Base-by-base conservation (phyloP, 2,797 vertebrate species). In the Platalea minor region DNA sequence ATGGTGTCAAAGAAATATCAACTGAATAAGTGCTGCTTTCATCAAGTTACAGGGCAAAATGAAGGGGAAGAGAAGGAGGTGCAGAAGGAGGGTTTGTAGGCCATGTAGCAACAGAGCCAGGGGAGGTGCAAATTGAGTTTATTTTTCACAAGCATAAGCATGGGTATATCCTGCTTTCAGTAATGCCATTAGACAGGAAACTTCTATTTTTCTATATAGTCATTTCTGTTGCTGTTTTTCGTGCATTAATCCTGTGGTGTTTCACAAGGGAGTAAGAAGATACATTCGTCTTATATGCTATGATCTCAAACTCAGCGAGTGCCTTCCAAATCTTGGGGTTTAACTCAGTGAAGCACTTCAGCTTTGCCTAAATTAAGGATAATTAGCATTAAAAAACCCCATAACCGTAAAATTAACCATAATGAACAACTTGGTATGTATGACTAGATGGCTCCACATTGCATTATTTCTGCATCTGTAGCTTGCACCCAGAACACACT, bases 1-100 rank as follows among this genome's bases (percentile, higher is more conserved):
- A 95, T 88, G 91, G 87, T 92, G 35, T 95, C 75, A 93, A 83
- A 91, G 95, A 91, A 87, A 77, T 83, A 87, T 29, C 74, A 85
- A 56, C 51, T 56, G 75, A 87, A 21, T 67, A 92, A 68, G 64
- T 75, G 68, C 81, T 80, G n/a, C 75, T 95, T 94, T 95, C 87
- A 85, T 89, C 64, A 7, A 80, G 64, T 85, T 85, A 18, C 57
- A 48, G 59, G 59, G 89, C 35, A 90, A 68, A 95, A 88, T n/a
- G 61, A 86, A 95, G 65, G 31, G 69, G 54, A 96, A 83, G 73
- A 94, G 84, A 77, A 43, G 54, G 85, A 94, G 41, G 46, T 91
- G 65, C 31, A 78, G 78, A 51, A 83, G 69, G 33, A 91, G 25
- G 35, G 19, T 84, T 80, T 94, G 69, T 72, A 89, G 86, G 72